phyloP scores from a whole-genome alignment of 2,888 invertebrate genomes.

The Apamea crenata region DNA sequence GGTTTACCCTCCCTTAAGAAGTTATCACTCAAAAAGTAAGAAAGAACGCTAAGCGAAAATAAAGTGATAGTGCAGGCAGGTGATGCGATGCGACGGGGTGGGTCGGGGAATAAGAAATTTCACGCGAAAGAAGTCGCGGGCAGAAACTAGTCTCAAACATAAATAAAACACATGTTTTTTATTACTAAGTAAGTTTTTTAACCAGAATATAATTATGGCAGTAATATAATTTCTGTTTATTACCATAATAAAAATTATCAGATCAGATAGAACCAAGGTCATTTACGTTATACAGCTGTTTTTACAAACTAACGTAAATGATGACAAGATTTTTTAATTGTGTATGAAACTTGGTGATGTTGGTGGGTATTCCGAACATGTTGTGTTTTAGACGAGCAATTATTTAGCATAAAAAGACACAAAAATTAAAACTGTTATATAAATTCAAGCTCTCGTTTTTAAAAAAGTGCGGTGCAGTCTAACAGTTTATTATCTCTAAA shows the following conservation, averaged over 20 bases:
- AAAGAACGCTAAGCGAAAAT: not conserved
- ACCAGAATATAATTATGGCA: conserved; percentile 7
- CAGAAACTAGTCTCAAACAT: not conserved
- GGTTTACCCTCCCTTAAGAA: too few species aligned
- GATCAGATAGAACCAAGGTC: conserved; percentile 41
- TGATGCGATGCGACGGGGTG: not conserved
- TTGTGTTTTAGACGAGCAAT: not conserved
- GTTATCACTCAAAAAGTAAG: too few species aligned
- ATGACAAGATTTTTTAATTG: conserved; percentile 42
- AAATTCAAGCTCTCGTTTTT: too few species aligned
- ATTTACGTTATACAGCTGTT: conserved; percentile 25
- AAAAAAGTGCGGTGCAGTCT: not conserved
- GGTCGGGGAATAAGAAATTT: not conserved
- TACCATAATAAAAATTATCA: conserved; percentile 40
- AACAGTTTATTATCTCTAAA: not conserved
- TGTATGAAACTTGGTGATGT: conserved; percentile 19
- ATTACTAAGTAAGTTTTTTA: not conserved
- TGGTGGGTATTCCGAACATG: conserved; percentile 7
- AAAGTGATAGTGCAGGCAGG: not conserved
- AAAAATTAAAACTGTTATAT: not conserved
- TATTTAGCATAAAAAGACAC: not conserved
- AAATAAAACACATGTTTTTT: conserved; percentile 2
- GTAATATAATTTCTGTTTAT: conserved; percentile 25
- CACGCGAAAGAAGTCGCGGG: too few species aligned
- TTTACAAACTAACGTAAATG: conserved; percentile 27